These are phyloP conservation scores for Malacosoma neustria DNA, from an alignment of 2,888 invertebrate species.

Conservation along the genomic window DNA sequence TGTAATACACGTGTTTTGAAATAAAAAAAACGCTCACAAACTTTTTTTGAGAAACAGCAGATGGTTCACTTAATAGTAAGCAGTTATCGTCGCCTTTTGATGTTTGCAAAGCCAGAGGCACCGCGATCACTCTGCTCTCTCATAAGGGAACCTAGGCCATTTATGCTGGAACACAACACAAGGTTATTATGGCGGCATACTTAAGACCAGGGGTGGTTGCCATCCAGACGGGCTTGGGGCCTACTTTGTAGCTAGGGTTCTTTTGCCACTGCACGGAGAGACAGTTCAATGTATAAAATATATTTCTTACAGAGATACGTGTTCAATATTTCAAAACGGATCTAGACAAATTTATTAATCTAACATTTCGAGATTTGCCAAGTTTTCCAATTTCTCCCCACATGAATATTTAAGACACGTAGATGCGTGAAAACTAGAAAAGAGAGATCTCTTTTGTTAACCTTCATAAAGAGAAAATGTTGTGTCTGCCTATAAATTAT, in stretches of 20 bases:
- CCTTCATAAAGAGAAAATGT: conserved; percentile 2
- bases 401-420: neutral
- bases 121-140: neutral
- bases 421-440: neutral
- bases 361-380: neutral
- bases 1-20: too few species aligned
- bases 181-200: too few species aligned
- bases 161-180: too few species aligned
- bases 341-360: neutral
- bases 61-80: too few species aligned
- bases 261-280: neutral
- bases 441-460: too few species aligned
- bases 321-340: neutral
- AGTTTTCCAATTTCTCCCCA: neutral
- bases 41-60: too few species aligned
- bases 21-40: neutral
- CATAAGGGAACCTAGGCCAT: neutral
- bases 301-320: neutral
- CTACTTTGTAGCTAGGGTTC: neutral
- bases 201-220: too few species aligned
- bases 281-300: neutral
- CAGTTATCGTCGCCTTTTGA: too few species aligned
- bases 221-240: neutral
- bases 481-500: conserved; percentile 25
- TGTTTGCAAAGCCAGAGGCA: neutral